Evolutionary conservation across 2,797 vertebrate genomes (phyloP), one percentile per base, ranked within the genome.

Genomic region (Eutrigla gurnardus): DNA sequence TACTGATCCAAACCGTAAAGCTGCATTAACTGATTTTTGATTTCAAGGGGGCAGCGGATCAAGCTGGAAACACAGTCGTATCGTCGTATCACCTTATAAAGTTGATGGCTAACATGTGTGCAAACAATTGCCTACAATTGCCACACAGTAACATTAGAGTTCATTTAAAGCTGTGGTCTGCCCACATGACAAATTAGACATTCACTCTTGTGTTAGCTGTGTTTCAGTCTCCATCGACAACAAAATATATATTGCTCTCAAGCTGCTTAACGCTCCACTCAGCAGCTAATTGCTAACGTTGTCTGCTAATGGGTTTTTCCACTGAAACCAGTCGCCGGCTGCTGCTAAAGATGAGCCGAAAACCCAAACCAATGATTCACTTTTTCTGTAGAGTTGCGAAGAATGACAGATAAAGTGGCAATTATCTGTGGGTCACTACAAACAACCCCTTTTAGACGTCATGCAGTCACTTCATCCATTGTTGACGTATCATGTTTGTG

Each of bases 31-130:
- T 46, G 3, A 54, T 39, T 33, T 42, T 39, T 54, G 7, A 35
- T 42, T 59, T 63, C 58, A 8, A 59, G 46, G 17, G 53, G 67
- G 43, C 32, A 62, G 37, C 55, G 50, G 50, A 57, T 25, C 5
- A 50, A 60, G 13, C 6, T 57, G 2, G 6, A 12, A 61, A 60
- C n/a, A 37, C 10, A 36, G 25, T 25, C 25, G 2, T 13, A 14
- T 37, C 59, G 14, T 40, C 3, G 18, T 13, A 14, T 46, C 12
- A 25, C 2, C 11, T 58, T 11, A 12, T 18, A 46, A 50, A 65
- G 9, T 50, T 25, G 32, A 60, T 10, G 32, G 53, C 43, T 49
- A 49, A 66, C 6, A 18, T 59, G 63, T 53, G 46, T n/a, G 33
- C 35, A 40, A 36, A 37, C 13, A 58, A 50, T 13, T 35, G 6